phyloP scores from a whole-genome alignment of 1,140 invertebrate species.

The Radopholus similis region DNA sequence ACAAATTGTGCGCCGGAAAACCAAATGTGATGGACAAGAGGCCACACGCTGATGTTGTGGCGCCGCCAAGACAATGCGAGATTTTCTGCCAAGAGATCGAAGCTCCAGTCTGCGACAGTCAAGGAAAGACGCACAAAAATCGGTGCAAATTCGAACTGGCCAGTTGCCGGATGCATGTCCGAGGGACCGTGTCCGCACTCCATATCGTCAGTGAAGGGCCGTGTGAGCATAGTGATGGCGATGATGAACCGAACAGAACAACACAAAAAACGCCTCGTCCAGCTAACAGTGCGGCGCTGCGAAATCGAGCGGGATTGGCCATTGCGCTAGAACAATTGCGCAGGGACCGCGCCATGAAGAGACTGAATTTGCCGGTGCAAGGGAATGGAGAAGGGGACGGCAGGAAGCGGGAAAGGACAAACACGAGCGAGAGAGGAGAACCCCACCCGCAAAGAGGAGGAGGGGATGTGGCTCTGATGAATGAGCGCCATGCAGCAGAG shows the following conservation, averaged over 20 bases:
- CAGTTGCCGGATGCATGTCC: slow-evolving; percentile 20
- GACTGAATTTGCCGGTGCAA: too few species aligned
- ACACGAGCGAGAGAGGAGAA: not conserved
- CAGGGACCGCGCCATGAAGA: too few species aligned
- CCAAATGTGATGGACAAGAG: not conserved
- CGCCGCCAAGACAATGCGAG: slow-evolving; percentile 1
- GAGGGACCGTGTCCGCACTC: slow-evolving; percentile 19
- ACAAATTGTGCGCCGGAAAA: not conserved
- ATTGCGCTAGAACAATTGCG: not conserved
- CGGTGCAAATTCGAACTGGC: slow-evolving; percentile 33
- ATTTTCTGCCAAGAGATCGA: slow-evolving; percentile 38
- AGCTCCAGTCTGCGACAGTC: slow-evolving; percentile 43
- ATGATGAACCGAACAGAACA: too few species aligned
- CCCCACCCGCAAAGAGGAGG: too few species aligned
- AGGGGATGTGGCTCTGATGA: too few species aligned
- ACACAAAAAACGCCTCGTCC: too few species aligned
- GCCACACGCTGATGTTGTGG: not conserved
- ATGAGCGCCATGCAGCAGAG: too few species aligned
- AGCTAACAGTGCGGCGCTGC: too few species aligned
- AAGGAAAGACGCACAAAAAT: slow-evolving; percentile 32
- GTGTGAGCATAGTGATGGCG: too few species aligned
- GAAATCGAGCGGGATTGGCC: too few species aligned
- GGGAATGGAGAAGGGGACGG: not conserved
- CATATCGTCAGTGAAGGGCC: slow-evolving; percentile 11
- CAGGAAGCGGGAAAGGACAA: not conserved